Conservation (phyloP, 2,113 vertebrate species). For the Cygnus atratus region DNA sequence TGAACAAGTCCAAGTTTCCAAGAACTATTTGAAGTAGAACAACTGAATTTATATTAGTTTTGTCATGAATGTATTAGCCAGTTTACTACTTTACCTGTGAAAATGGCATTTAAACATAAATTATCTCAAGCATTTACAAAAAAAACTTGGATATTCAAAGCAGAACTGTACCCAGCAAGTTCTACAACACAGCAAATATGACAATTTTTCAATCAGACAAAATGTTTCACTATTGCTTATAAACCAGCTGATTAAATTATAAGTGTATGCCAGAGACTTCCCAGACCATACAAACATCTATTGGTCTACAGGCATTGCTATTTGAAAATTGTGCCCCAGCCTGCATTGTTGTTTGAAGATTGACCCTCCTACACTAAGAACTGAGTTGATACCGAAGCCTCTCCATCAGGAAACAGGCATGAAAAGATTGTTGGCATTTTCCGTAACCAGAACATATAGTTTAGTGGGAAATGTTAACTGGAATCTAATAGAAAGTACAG, state of each 20-base stretch:
- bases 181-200: not conserved
- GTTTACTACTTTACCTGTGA: not conserved
- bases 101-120: not conserved
- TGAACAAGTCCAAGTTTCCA: not conserved
- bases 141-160: not conserved
- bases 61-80: not conserved
- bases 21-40: not conserved
- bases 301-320: not conserved
- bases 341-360: not conserved
- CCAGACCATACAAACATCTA: not conserved
- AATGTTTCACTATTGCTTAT: not conserved
- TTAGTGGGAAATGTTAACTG: not conserved
- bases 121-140: not conserved
- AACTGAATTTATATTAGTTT: not conserved
- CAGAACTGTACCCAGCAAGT: not conserved
- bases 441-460: not conserved
- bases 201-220: not conserved
- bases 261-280: not conserved
- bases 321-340: not conserved
- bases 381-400: not conserved
- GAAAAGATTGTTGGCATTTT: not conserved
- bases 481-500: not conserved
- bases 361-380: not conserved
- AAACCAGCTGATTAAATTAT: not conserved
- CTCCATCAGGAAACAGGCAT: not conserved